phyloP scores from a whole-genome alignment of 1,140 invertebrate species.

The Micrasema minimum region DNA sequence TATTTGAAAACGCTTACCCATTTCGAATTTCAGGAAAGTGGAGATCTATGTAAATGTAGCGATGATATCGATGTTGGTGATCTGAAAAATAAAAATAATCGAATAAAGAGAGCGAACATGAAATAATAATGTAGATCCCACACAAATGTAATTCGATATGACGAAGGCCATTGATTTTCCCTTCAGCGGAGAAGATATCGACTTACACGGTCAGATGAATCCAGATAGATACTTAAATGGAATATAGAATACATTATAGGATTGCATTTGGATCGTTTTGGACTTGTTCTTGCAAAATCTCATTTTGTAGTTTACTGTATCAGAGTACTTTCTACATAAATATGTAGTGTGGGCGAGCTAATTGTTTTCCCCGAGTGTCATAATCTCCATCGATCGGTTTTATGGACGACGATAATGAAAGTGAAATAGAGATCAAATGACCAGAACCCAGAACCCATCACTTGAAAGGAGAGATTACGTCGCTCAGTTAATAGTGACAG shows the following conservation, averaged over 20 bases:
- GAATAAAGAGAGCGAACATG: not conserved
- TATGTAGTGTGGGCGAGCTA: constrained; percentile 32
- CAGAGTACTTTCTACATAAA: not conserved
- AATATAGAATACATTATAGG: constrained; percentile 30
- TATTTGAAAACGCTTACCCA: not conserved
- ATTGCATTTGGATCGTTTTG: constrained; percentile 11
- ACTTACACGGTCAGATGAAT: not conserved
- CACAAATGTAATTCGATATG: not conserved
- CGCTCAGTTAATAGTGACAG: too few species aligned
- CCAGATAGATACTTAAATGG: constrained; percentile 23
- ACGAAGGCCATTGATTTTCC: not conserved
- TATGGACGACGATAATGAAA: not conserved
- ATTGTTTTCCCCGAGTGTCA: constrained; percentile 9
- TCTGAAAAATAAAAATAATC: not conserved
- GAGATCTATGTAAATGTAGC: not conserved
- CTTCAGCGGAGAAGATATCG: not conserved
- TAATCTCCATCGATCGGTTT: not conserved
- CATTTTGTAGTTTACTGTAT: constrained; percentile 10
- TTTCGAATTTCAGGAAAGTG: not conserved
- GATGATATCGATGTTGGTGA: not conserved
- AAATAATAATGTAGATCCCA: not conserved
- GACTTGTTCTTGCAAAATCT: constrained; percentile 39
- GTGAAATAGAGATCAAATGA: constrained; percentile 1
- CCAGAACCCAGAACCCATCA: not conserved
- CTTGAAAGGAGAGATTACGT: constrained; percentile 8